Evolutionary conservation across 2,888 invertebrate species (phyloP).

Genomic region (Temnothorax rugatulus): DNA sequence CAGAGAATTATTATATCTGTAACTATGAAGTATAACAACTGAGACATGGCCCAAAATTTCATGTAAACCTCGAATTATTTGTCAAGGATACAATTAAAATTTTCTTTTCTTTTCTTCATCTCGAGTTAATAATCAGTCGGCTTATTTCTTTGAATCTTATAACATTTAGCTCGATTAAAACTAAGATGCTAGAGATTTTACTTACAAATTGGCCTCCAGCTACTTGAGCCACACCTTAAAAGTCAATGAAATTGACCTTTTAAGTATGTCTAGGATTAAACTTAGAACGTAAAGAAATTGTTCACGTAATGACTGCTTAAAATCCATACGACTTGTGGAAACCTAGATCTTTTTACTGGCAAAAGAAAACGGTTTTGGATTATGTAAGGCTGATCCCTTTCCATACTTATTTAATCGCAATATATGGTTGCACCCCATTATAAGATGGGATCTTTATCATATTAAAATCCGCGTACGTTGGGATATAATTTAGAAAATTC

Average conservation of each 20-base stretch:
- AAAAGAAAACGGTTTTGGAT: background rate
- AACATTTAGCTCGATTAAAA: background rate
- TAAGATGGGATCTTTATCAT: background rate
- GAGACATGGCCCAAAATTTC: background rate
- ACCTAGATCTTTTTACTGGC: background rate
- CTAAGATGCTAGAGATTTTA: background rate
- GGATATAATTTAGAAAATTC: constrained; percentile 14
- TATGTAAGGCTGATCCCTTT: background rate
- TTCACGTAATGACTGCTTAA: background rate
- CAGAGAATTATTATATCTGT: background rate
- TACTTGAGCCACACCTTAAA: background rate
- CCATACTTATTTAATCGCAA: background rate
- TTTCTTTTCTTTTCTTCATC: background rate
- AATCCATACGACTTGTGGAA: background rate
- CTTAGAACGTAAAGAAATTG: constrained; percentile 13
- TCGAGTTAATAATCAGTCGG: background rate
- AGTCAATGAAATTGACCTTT: constrained; percentile 27
- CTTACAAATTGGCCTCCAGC: background rate
- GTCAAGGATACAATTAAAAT: background rate
- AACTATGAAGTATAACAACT: background rate
- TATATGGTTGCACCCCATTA: background rate
- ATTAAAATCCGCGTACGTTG: background rate
- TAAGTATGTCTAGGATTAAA: background rate
- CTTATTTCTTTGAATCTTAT: background rate
- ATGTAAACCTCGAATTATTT: background rate